Base-by-base conservation (phyloP, 2,113 vertebrate genomes). In the Triplophysa siluroides region DNA sequence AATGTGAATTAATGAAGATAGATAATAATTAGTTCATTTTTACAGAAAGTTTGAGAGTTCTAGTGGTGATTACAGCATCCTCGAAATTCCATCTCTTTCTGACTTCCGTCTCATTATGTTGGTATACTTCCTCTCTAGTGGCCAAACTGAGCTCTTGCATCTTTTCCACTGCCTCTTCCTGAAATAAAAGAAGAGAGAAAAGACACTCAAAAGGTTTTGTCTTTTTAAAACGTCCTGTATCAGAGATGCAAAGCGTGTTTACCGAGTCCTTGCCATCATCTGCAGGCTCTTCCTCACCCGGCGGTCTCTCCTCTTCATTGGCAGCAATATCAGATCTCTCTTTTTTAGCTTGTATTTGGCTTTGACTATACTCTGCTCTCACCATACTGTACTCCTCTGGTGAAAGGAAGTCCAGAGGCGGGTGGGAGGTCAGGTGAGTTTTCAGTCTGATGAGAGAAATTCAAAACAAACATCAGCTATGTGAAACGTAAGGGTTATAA, bases 31-130 rank as follows among this genome's bases (percentile, higher is more conserved):
- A 16, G 50, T 52, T 18, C 3, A 14, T 2, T 58, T 8, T 21
- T 8, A 21, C 7, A 58, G 54, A 58, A 58, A 21, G 54, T 56
- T 19, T 18, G 1, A 56, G 3, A 12, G 19, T 6, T 56, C 2
- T 5, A 19, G 19, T 29, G 2, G 47, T 11, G 29, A 94, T 89
- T 81, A 96, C 95, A 79, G 91, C 90, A 0, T 95, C 94, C 87
- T 96, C 95, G 41, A 91, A 96, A 61, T 88, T 87, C 94, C 94
- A 95, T 23, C 95, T 92, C 65, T 94, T 94, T 63, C 93, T 88
- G 81, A 96, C 94, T 82, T 96, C 94, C 0, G 83, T 88, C 71
- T 95, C 95, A 0, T 95, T 96, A 56, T 92, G 90, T 10, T 91
- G 85, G 82, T 91, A 88, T 2, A 94, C 85, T 73, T 93, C 92